These are phyloP conservation scores for Turritopsis dohrnii DNA, from an alignment of 30 jellyfish, hydroid and myxozoan genomes.

Conservation along the genomic window DNA sequence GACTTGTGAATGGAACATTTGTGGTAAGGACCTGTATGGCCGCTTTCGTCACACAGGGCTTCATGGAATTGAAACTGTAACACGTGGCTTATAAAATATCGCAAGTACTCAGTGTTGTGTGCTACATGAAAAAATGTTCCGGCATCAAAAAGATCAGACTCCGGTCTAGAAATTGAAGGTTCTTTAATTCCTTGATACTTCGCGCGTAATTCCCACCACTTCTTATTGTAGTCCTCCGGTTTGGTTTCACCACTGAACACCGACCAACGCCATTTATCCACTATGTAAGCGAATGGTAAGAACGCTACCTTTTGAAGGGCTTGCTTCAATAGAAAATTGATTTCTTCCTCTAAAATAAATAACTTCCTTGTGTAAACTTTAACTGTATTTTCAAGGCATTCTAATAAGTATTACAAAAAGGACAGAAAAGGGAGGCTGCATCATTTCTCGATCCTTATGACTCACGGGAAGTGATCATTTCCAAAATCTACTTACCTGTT, in stretches of 20 bases:
- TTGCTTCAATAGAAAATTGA: slow-evolving; percentile 72
- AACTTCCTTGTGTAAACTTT: too few species aligned
- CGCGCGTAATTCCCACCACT: slow-evolving; percentile 67
- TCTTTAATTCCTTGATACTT: slow-evolving; percentile 53
- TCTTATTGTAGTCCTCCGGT: slow-evolving; percentile 47
- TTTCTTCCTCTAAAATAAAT: slow-evolving; percentile 56
- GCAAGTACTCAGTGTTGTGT: slow-evolving; percentile 63
- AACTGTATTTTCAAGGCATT: too few species aligned
- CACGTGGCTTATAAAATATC: slow-evolving; percentile 68
- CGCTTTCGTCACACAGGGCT: slow-evolving; percentile 67
- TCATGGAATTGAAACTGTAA: slow-evolving; percentile 68
- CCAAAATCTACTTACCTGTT: too few species aligned
- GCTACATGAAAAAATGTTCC: slow-evolving; percentile 76
- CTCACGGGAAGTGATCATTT: too few species aligned
- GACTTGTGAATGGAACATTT: slow-evolving; percentile 67
- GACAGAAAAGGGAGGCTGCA: too few species aligned
- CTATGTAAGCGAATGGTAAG: slow-evolving; percentile 55
- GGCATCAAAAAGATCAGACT: slow-evolving; percentile 61
- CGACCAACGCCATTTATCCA: slow-evolving; percentile 76
- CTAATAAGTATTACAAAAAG: too few species aligned
- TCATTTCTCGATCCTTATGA: too few species aligned
- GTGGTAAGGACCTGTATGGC: slow-evolving; percentile 53
- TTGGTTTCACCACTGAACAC: slow-evolving; percentile 49
- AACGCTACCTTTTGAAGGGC: slow-evolving; percentile 55
- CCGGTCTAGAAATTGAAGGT: slow-evolving; percentile 12